Conservation (phyloP, 2,113 vertebrate genomes). For the Rhodinocichla rosea region DNA sequence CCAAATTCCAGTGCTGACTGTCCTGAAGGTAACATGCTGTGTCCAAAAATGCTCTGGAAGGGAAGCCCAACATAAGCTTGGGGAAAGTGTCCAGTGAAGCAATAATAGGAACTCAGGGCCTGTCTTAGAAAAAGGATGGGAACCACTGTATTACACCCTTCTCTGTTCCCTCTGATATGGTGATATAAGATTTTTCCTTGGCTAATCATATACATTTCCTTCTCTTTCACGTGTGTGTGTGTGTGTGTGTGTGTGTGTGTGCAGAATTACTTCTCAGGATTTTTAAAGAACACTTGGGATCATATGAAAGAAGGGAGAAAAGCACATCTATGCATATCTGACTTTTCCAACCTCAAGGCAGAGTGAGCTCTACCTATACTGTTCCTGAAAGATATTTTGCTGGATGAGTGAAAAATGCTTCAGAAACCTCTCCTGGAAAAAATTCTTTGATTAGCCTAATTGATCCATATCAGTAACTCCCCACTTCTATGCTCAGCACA, state of each 20-base stretch:
- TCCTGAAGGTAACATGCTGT: not conserved
- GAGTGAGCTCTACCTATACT: not conserved
- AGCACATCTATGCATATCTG: not conserved
- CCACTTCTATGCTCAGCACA: not conserved
- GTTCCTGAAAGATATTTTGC: not conserved
- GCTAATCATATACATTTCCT: not conserved
- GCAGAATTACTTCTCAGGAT: not conserved
- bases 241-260: not conserved
- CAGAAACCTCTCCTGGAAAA: not conserved
- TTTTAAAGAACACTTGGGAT: not conserved
- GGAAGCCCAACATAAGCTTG: not conserved
- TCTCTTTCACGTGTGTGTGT: not conserved
- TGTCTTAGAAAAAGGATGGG: not conserved
- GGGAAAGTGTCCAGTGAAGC: not conserved
- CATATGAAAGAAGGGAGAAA: not conserved
- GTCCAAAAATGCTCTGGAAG: not conserved
- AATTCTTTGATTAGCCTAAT: not conserved
- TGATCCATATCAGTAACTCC: not conserved
- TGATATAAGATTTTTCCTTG: not conserved
- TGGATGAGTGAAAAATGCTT: not conserved
- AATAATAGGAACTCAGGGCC: not conserved
- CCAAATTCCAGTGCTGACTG: not conserved
- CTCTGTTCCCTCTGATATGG: not conserved
- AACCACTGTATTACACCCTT: not conserved
- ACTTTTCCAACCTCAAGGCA: not conserved